Base-by-base conservation (phyloP, 1,140 invertebrate genomes). In the Drosophila bipectinata region DNA sequence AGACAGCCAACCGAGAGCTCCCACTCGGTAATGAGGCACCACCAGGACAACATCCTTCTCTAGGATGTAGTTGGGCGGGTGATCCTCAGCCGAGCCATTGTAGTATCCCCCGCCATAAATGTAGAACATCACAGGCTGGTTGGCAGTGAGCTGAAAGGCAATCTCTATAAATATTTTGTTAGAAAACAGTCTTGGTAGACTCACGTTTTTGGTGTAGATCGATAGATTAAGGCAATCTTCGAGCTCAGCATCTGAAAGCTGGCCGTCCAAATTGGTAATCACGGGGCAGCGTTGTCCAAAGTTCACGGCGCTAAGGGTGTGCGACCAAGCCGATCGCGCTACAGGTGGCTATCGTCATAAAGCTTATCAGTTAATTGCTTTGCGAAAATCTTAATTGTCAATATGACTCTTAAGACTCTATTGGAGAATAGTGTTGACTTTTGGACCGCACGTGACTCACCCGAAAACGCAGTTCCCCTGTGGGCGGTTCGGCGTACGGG, bases 21-120 rank as follows among this genome's bases (percentile, higher is more conserved):
- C 94, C 51, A 96, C 93, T 91, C 97, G 94, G 90, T 96, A 98
- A 89, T 98, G 97, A 0, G 95, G 92, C 1, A 95, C 95, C 3
- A 98, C 96, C 0, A 97, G 92, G 4, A 98, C 92, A 0, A 97
- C 93, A 72, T 97, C 95, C 44, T 94, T 92, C 55, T 96, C 95
- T 1, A 97, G 92, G 0, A 98, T 90, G 77, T 94, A 94, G 73
- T 96, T 94, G 0, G 96, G 95, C 1, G 95, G 94, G 79, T 96
- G 96, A 1, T 93, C 94, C 52, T 93, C 93, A 0, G 94, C 53
- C 0, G 90, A 90, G 15, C 91, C 91, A 66, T 90, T 89, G 51
- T 78, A 80, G 51, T 85, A 92, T 32, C 90, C 84, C 8, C 93
- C 72, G 62, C 92, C 91, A 37, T 92, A 91, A 21, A 92, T 73